Evolutionary conservation across 2,888 invertebrate genomes (phyloP).

Genomic region (Xestoiulus laeticollis): DNA sequence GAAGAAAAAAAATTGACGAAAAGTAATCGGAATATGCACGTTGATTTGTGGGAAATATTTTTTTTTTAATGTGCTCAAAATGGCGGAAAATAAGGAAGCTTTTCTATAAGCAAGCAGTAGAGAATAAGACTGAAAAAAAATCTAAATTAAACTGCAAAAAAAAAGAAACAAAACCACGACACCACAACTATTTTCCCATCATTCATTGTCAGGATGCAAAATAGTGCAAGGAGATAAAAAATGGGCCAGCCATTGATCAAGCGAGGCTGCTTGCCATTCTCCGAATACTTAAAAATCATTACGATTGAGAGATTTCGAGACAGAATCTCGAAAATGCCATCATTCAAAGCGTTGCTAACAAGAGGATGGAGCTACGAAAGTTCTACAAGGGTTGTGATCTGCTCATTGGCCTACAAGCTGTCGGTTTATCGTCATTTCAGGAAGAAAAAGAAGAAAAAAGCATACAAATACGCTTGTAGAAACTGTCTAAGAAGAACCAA

Average conservation of each 20-base stretch:
- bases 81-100: not conserved
- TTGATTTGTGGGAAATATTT: not conserved
- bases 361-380: not conserved
- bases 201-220: slow-evolving; percentile 45
- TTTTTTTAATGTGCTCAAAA: not conserved
- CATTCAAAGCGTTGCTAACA: slow-evolving; percentile 25
- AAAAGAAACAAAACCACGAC: slow-evolving; percentile 44
- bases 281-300: slow-evolving; percentile 41
- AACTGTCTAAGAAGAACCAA: not conserved
- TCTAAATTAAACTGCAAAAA: slow-evolving; percentile 29
- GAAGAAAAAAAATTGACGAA: slow-evolving; percentile 1
- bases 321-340: slow-evolving; percentile 36
- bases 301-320: slow-evolving; percentile 27
- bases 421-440: not conserved
- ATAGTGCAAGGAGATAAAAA: slow-evolving; percentile 23
- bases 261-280: slow-evolving; percentile 17
- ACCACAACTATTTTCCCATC: slow-evolving; percentile 49
- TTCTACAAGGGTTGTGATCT: not conserved
- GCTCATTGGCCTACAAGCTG: not conserved
- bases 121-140: slow-evolving; percentile 11
- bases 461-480: no score
- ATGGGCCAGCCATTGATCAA: slow-evolving; percentile 44
- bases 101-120: not conserved
- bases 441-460: not conserved
- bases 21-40: not conserved